Base-by-base conservation (phyloP, 2,113 vertebrate genomes). In the Phocoena phocoena region DNA sequence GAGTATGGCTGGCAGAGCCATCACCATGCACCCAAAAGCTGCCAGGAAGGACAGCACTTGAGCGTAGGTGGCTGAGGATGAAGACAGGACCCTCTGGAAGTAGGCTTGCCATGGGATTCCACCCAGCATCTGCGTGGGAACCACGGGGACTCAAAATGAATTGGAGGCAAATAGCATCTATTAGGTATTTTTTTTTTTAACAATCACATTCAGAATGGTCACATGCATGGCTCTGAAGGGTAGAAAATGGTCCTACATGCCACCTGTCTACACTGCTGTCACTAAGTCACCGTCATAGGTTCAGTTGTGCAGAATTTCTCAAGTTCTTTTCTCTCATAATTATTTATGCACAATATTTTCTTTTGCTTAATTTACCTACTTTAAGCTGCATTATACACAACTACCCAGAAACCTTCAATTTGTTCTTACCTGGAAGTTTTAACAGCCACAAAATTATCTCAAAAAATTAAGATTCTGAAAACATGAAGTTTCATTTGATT, bases 21-120 rank as follows among this genome's bases (percentile, higher is more conserved):
- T 99, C 96, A 99, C 98, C 88, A 99, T 95, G 97, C 99, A 99
- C 89, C 99, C 99, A 7, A 99, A 99, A 82, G 99, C 99, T 67
- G 99, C 99, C 70, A 99, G 98, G 98, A 99, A 99, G 88, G 99
- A 99, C n/a, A 99, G 98, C 81, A 99, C 99, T 98, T 99, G 99
- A 90, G 99, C 99, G 14, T 99, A 99, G 67, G 99, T 99, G 98
- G 99, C 99, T 97, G 99, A 99, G 96, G 99, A 99, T 67, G 99
- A 99, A 93, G 99, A 99, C 85, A 99, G 99, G 97, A 99, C 99
- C 97, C 99, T 98, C 98, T 99, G 99, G 98, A 99, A 99, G 99
- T 99, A 99, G 0, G 99, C 99, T 98, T 99, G 99, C 99, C 99
- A 99, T 21, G 99, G 99, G 94, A 99, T 99, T 97, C 99, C 99